Percentiles rank a stretch among this genome's conserved stretches.
These are phyloP conservation scores for Hirtodrosophila histrioides DNA, from an alignment of 2,888 invertebrate genomes.

Conservation along the genomic window DNA sequence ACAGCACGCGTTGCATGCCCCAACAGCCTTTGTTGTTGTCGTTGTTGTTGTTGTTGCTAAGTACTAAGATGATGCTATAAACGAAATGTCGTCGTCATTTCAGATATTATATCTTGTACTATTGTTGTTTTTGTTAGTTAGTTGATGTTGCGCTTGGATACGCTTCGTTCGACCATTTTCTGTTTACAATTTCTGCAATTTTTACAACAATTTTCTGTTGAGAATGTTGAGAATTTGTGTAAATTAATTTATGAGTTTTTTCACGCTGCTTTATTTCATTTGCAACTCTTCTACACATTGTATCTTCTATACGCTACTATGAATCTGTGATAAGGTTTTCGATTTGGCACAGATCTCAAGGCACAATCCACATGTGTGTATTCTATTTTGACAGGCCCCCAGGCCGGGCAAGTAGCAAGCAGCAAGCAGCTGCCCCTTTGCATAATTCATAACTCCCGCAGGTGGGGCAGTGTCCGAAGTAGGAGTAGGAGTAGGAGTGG, in stretches of 20 bases:
- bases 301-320: constrained; percentile 23
- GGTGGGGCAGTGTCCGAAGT: constrained; percentile 12
- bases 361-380: constrained; percentile 14
- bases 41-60: neutral
- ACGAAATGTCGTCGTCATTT: constrained; percentile 73
- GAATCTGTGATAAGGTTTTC: constrained; percentile 48
- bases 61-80: constrained; percentile 66
- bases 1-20: constrained; percentile 55
- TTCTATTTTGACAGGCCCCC: constrained; percentile 51
- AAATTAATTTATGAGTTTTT: constrained; percentile 72
- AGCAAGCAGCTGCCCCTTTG: constrained; percentile 54
- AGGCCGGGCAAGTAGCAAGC: constrained; percentile 28
- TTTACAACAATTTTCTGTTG: constrained; percentile 31
- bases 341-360: constrained; percentile 36
- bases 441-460: constrained; percentile 75
- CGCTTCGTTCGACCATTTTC: constrained; percentile 54
- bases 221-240: constrained; percentile 65
- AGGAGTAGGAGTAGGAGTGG: neutral
- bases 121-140: constrained; percentile 26
- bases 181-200: constrained; percentile 43
- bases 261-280: constrained; percentile 51
- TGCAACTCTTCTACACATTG: constrained; percentile 42
- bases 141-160: constrained; percentile 58
- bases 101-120: constrained; percentile 29
- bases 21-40: constrained; percentile 9